Conservation (phyloP, 2,113 vertebrate species). For the Eretmochelys imbricata region DNA sequence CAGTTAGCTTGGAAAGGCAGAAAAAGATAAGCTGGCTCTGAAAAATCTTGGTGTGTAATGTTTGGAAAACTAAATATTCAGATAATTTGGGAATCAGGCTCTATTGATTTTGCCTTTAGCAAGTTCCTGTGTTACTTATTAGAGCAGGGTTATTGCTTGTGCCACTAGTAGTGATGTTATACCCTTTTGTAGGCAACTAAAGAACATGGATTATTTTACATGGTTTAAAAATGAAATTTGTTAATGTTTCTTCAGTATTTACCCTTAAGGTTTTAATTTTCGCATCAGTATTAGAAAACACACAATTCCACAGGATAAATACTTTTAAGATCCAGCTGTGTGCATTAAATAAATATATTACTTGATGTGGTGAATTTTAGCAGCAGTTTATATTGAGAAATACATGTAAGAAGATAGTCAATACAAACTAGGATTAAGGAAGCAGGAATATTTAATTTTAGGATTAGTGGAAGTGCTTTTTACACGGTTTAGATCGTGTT, state of each 20-base stretch:
- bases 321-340: slow-evolving; percentile 69
- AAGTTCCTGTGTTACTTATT: slow-evolving; percentile 66
- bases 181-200: slow-evolving; percentile 50
- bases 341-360: slow-evolving; percentile 77
- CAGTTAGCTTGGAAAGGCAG: slow-evolving; percentile 72
- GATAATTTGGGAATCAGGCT: slow-evolving; percentile 72
- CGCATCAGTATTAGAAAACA: slow-evolving; percentile 69
- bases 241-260: slow-evolving; percentile 59
- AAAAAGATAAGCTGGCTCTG: slow-evolving; percentile 69
- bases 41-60: slow-evolving; percentile 67
- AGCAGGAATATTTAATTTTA: neutral
- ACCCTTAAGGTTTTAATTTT: slow-evolving; percentile 74
- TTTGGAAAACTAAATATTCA: slow-evolving; percentile 69
- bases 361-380: slow-evolving; percentile 74
- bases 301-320: slow-evolving; percentile 57
- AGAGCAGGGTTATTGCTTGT: slow-evolving; percentile 68
- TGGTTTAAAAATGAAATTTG: slow-evolving; percentile 68
- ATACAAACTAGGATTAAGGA: slow-evolving; percentile 22
- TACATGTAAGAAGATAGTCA: neutral
- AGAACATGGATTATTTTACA: slow-evolving; percentile 64
- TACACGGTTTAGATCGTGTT: neutral
- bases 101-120: slow-evolving; percentile 75
- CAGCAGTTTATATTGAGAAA: slow-evolving; percentile 3
- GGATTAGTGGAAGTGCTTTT: neutral
- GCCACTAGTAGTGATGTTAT: slow-evolving; percentile 60